Percentiles rank a stretch among this genome's conserved stretches.
Evolutionary conservation across 2,797 vertebrate species (phyloP).

Genomic region (Sebastes steindachneri): DNA sequence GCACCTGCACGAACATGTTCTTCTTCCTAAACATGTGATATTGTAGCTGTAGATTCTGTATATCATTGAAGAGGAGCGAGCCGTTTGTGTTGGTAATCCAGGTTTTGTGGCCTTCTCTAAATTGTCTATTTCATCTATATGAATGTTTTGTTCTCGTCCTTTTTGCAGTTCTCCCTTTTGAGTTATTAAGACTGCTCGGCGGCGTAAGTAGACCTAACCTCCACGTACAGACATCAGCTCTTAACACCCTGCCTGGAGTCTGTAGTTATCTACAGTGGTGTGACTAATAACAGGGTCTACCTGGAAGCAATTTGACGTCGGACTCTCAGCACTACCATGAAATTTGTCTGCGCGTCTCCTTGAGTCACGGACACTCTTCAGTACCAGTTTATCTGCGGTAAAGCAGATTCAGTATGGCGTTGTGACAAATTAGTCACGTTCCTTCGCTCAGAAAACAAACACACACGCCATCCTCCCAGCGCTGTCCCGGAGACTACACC

Average conservation of each 20-base stretch:
- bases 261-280: slow-evolving; percentile 69
- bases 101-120: not conserved
- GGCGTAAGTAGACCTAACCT: slow-evolving; percentile 48
- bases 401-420: slow-evolving; percentile 22
- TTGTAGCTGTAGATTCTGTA: not conserved
- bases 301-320: slow-evolving; percentile 72
- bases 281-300: slow-evolving; percentile 79
- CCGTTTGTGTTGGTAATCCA: not conserved
- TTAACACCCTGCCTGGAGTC: slow-evolving; percentile 70
- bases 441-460: slow-evolving; percentile 35
- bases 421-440: slow-evolving; percentile 58
- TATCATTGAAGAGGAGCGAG: not conserved
- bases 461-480: slow-evolving; percentile 11
- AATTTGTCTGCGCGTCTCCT: slow-evolving; percentile 65
- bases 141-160: not conserved
- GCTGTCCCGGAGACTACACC: slow-evolving; percentile 59
- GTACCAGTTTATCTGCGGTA: slow-evolving; percentile 51
- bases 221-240: slow-evolving; percentile 54
- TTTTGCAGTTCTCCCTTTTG: not conserved
- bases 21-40: not conserved
- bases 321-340: slow-evolving; percentile 64
- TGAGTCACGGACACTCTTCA: slow-evolving; percentile 63
- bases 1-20: slow-evolving; percentile 36
- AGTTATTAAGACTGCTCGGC: slow-evolving; percentile 6
- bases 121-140: not conserved